Conservation (phyloP, 2,113 vertebrate species). For the Gadus chalcogrammus region DNA sequence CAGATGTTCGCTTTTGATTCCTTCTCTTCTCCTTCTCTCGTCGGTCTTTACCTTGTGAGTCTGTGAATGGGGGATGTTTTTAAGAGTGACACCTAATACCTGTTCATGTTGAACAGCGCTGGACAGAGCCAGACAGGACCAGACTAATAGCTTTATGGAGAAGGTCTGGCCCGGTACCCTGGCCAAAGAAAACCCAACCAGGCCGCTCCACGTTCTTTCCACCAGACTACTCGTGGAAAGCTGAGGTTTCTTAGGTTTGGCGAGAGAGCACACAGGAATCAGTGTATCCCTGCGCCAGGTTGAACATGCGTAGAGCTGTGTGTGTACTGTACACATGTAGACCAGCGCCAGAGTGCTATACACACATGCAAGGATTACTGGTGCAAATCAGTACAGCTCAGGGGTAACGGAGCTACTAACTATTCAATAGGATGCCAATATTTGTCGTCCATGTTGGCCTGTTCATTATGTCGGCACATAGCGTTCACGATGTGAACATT, state of each 20-base stretch:
- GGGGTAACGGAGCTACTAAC: background rate
- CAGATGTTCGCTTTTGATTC: no score
- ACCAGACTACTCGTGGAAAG: conserved; percentile 33
- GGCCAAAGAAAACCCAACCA: conserved; percentile 38
- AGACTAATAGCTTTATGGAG: conserved; percentile 18
- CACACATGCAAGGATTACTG: no score
- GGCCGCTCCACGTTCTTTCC: conserved; percentile 36
- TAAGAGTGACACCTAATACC: background rate
- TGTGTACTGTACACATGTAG: background rate
- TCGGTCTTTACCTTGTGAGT: no score
- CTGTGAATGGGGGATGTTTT: background rate
- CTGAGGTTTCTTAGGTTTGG: background rate
- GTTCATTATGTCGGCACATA: background rate
- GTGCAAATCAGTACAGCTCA: background rate
- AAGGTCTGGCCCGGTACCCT: background rate
- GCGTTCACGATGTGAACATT: background rate
- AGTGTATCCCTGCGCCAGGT: background rate
- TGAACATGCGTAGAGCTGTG: background rate
- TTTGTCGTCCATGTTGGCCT: background rate
- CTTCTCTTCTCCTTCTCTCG: no score
- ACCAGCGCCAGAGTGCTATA: no score
- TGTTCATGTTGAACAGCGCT: background rate
- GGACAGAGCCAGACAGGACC: no score
- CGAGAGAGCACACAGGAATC: background rate
- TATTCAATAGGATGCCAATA: background rate